Conservation (phyloP, 1,140 invertebrate species). For the Nylanderia fulva region DNA sequence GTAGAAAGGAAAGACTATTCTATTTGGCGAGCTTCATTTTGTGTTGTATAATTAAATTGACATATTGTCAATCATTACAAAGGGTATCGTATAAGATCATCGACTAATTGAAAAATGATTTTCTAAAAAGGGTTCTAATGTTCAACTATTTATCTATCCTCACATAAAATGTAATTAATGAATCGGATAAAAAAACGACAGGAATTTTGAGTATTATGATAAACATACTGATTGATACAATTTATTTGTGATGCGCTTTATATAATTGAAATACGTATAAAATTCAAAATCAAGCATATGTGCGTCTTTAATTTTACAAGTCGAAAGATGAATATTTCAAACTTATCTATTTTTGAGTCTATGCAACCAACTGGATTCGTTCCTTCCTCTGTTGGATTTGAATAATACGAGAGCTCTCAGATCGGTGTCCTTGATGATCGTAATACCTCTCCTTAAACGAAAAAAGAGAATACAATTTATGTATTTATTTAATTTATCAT, state of each 20-base stretch:
- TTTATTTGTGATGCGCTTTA: neutral
- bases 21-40: constrained; percentile 27
- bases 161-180: neutral
- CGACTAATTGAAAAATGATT: neutral
- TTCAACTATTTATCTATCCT: neutral
- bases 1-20: constrained; percentile 11
- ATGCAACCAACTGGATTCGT: constrained; percentile 9
- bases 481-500: constrained; percentile 73
- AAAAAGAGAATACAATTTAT: constrained; percentile 32
- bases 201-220: neutral
- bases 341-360: neutral
- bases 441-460: constrained; percentile 45
- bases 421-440: constrained; percentile 44
- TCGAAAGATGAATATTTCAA: neutral
- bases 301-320: constrained; percentile 16
- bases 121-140: neutral
- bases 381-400: constrained; percentile 8
- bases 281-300: constrained; percentile 3
- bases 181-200: neutral
- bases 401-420: constrained; percentile 3
- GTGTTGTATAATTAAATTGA: constrained; percentile 25
- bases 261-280: constrained; percentile 3
- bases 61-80: neutral
- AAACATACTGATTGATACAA: neutral
- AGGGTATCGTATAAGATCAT: neutral